Base-by-base conservation (phyloP, 2,888 invertebrate species). In the Monoplex corrugatus region DNA sequence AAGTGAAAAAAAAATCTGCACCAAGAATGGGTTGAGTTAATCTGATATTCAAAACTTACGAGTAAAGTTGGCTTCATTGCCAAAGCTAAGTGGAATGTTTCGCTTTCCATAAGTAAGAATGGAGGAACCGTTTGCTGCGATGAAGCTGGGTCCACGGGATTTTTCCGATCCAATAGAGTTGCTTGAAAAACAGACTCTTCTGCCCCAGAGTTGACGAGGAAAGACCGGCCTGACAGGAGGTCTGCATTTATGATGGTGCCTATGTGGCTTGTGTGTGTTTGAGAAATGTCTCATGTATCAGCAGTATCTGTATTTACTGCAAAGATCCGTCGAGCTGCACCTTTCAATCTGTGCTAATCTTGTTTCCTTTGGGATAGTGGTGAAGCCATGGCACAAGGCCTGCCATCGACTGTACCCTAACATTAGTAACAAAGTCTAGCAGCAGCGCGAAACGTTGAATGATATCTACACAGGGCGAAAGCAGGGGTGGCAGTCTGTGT, bases 371-470 rank as follows among this genome's bases (percentile, higher is more conserved):
- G 2, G 35, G 72, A 35, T 6, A 13, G 72, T 35, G 32, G 6
- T 72, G 72, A 19, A 19, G 72, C 72, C 72, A 72, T 72, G 32
- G 72, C 35, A 72, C 72, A 72, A 35, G 72, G 72, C 19, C 72
- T 6, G 6, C 72, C 72, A 6, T 72, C 72, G 1, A 72, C 6
- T 35, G 32, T 72, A 0, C 23, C 35, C 19, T 72, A 32, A 72
- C n/a, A n/a, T n/a, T n/a, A n/a, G n/a, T n/a, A n/a, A n/a, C 72
- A 72, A 19, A 32, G 72, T 72, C 72, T 72, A 72, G 72, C 72
- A 5, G 6, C 19, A 35, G 72, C 72, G 35, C 72, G 35, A 23
- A 72, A 72, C 32, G 35, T 32, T 72, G 72, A 32, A 72, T 72
- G 72, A 72, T 72, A 35, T 35, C 35, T 32, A 35, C 72, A 72